A percentile compares a stretch with the other conserved stretches of the same genome.
phyloP scores from a whole-genome alignment of 2,797 vertebrate species.

The Epinephelus coioides region DNA sequence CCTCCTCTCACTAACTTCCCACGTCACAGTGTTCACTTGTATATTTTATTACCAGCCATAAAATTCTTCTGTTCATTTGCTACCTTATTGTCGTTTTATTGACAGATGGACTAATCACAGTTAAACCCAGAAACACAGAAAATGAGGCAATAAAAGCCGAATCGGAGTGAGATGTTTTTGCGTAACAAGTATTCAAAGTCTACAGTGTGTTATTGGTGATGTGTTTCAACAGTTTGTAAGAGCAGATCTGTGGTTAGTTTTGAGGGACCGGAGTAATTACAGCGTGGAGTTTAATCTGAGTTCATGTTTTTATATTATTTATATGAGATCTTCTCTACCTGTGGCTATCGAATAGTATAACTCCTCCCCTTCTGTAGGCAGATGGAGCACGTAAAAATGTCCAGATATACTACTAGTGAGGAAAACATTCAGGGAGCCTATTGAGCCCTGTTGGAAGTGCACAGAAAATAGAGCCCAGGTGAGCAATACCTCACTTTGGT shows the following conservation, averaged over 20 bases:
- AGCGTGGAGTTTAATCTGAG: conserved; percentile 26
- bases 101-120: conserved; percentile 23
- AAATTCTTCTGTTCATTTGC: conserved; percentile 7
- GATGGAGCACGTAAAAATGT: no score
- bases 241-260: conserved; percentile 23
- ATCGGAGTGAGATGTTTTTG: conserved; percentile 15
- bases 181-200: conserved; percentile 1
- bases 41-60: not conserved
- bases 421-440: no score
- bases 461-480: no score
- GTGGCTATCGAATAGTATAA: no score
- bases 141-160: conserved; percentile 22
- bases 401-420: no score
- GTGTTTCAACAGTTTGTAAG: not conserved
- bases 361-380: not conserved
- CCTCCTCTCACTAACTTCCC: not conserved
- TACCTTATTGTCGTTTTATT: not conserved
- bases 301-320: not conserved
- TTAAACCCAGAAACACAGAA: conserved; percentile 19
- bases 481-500: no score
- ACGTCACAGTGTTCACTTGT: not conserved
- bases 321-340: no score
- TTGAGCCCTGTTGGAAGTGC: no score
- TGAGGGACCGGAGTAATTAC: conserved; percentile 14
- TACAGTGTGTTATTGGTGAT: not conserved